Base-by-base conservation (phyloP, 2,797 vertebrate genomes). In the Ceryle rudis region DNA sequence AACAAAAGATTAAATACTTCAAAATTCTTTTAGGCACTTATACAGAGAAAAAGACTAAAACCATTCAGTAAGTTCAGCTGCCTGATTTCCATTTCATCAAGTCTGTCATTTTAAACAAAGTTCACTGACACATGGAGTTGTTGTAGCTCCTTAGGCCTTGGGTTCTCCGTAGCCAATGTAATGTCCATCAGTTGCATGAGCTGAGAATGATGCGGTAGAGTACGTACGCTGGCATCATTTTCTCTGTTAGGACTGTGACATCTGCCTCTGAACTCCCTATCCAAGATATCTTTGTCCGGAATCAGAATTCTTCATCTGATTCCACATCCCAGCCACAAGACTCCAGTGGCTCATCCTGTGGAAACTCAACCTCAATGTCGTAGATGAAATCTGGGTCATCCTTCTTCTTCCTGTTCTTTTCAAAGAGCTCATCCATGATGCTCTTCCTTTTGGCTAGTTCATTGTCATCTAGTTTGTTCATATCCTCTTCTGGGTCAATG, bases 361-460 rank as follows among this genome's bases (percentile, higher is more conserved):
- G 95, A 89, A 99, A 99, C 29, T 99, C 98, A 46, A 99, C 98
- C 64, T 99, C 98, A 10, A 99, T 13, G 35, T 99, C 97, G 8
- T 99, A 99, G 71, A 99, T 86, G 69, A 99, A 99, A 95, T 98
- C 97, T 0, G 99, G 99, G 81, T 99, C 99, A 1, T 98, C 98
- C 90, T 98, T 99, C 92, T 57, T 98, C 93, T 97, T 99, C 77
- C 98, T 98, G 96, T 99, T 99, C 95, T 97, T 99, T 95, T 99
- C 98, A 3, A 99, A 99, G 51, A 99, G 95, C 82, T 98, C 96
- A 26, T 99, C 99, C 99, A 99, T 99, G 95, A 99, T 98, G 49
- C 97, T 98, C 95, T 99, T 99, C 96, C 98, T 99, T 87, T 98
- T 98, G 61, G 98, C 98, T 51, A 99, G 97, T 25, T 99, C 98